Percentiles rank a stretch among this genome's conserved stretches.
Conservation (phyloP, 2,888 invertebrate genomes). For the Idaea aversata region DNA sequence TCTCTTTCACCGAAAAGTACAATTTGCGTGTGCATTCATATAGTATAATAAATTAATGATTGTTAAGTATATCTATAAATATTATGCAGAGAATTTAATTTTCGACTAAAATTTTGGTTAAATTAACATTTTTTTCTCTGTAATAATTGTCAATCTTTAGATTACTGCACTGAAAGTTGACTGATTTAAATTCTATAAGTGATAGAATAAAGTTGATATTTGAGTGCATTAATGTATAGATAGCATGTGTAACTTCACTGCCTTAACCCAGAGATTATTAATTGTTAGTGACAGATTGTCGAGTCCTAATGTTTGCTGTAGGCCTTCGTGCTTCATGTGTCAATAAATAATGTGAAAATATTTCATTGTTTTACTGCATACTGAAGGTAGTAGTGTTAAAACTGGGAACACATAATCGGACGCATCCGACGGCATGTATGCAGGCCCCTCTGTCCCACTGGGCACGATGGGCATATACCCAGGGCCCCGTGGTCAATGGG, state of each 20-base stretch:
- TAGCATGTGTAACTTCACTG: slow-evolving; percentile 52
- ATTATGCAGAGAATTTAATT: slow-evolving; percentile 22
- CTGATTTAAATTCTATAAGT: background rate
- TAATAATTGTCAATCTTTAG: slow-evolving; percentile 14
- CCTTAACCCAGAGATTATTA: slow-evolving; percentile 60
- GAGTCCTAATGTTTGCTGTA: slow-evolving; percentile 53
- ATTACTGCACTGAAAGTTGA: slow-evolving; percentile 11
- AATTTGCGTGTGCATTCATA: slow-evolving; percentile 53
- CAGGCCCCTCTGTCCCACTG: too few species aligned
- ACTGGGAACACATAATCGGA: too few species aligned
- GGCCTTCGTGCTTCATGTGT: slow-evolving; percentile 72
- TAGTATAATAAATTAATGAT: slow-evolving; percentile 31
- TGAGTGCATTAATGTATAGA: slow-evolving; percentile 15
- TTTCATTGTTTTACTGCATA: slow-evolving; percentile 27
- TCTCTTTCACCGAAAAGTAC: slow-evolving; percentile 56
- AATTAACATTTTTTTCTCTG: slow-evolving; percentile 14
- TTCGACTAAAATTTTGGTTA: slow-evolving; percentile 19
- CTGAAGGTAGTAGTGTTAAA: background rate
- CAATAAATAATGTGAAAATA: slow-evolving; percentile 71
- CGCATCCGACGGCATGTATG: too few species aligned
- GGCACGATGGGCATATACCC: too few species aligned
- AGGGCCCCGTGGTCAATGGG: too few species aligned
- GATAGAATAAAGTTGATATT: slow-evolving; percentile 10
- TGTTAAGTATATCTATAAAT: slow-evolving; percentile 29
- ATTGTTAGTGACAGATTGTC: slow-evolving; percentile 48